Conservation (phyloP, 2,113 vertebrate genomes). For the Piaya cayana region DNA sequence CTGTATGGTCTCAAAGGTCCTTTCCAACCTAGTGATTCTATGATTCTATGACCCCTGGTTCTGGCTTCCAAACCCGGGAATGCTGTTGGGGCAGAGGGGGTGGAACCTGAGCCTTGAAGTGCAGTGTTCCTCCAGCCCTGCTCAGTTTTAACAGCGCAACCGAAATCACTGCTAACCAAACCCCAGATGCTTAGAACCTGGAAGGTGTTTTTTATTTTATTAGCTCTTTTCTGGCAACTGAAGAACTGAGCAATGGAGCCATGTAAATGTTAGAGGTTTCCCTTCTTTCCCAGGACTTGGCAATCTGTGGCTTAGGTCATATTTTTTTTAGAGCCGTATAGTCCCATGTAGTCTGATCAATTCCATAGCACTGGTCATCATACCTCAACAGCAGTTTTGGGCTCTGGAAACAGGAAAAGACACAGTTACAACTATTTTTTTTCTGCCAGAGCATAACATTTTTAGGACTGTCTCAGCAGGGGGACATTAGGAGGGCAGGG, state of each 20-base stretch:
- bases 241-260: neutral
- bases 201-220: neutral
- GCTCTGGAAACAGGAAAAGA: neutral
- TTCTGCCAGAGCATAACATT: rapidly evolving
- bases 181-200: rapidly evolving
- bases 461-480: neutral
- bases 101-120: neutral
- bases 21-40: no score
- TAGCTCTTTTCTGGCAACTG: no score
- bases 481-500: neutral
- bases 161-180: rapidly evolving
- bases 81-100: neutral
- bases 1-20: no score
- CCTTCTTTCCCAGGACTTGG: neutral
- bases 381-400: neutral
- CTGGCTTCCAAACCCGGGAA: no score
- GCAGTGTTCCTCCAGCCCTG: neutral
- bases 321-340: neutral
- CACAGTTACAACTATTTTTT: neutral
- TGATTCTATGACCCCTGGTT: no score
- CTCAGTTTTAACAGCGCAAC: neutral
- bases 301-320: neutral
- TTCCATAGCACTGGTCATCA: rapidly evolving
- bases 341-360: rapidly evolving
- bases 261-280: rapidly evolving